Base-by-base conservation (phyloP, 2,797 vertebrate species). In the Lerista edwardsae region DNA sequence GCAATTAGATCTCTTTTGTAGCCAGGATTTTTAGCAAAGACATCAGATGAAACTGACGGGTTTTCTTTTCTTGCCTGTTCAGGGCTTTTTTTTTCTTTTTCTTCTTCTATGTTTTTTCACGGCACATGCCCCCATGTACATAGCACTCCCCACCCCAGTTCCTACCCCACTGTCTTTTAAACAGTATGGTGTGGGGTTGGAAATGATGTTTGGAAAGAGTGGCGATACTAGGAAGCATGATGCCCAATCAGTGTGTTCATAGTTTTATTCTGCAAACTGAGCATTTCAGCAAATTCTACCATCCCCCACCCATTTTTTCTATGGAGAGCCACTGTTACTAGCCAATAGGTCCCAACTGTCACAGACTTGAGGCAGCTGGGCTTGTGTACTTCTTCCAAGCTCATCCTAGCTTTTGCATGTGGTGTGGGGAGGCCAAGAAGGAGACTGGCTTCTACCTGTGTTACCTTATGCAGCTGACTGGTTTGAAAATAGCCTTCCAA, bases 1-100 rank as follows among this genome's bases (percentile, higher is more conserved):
- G 95, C 96, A 96, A 96, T 97, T 97, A 96, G 96, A 96, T 96
- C 95, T 96, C 97, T 97, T 55, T 96, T 97, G 96, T 97, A 96
- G 96, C 95, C 87, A 2, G 91, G 93, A 96, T 95, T 96, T 95
- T 96, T 96, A 96, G 97, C 96, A 96, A 96, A 97, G 96, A 97
- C 96, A 97, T 97, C 96, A 97, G 96, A 97, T 96, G 93, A 92
- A 94, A 91, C 93, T 95, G 95, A 94, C 41, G 89, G 93, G 91
- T 90, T 89, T 79, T 84, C 93, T 85, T 88, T 73, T 75, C 84
- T 87, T 71, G 6, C 87, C 86, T 76, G 74, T 93, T 84, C 77
- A 85, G 69, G 68, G 74, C 74, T 9, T 2, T 69, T 77, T 82
- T 82, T 34, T 84, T 64, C 73, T n/a, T n/a, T n/a, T n/a, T n/a